Evolutionary conservation across 2,797 vertebrate species (phyloP).

Genomic region (Natrix natrix): DNA sequence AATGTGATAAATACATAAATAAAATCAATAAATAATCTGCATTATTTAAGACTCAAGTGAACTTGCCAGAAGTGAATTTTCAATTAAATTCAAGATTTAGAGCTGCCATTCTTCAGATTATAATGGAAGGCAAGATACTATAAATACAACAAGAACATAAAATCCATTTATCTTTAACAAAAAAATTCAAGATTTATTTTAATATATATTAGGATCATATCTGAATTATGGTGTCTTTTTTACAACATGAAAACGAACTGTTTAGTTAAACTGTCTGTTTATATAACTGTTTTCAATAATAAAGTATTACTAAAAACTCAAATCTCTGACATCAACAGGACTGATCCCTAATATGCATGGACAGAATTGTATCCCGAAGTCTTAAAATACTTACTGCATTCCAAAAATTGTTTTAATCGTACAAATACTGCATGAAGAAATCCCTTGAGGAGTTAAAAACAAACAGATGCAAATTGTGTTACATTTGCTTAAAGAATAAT

Average conservation of each 20-base stretch:
- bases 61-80: neutral
- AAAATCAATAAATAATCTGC: neutral
- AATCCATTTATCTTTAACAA: too few species aligned
- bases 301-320: neutral
- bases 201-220: neutral
- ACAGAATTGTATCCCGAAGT: neutral
- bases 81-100: neutral
- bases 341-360: neutral
- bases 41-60: neutral
- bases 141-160: neutral
- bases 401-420: slow-evolving; percentile 91
- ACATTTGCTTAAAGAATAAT: neutral
- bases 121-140: neutral
- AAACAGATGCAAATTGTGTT: neutral
- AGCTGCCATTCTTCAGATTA: neutral
- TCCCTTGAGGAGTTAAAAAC: slow-evolving; percentile 75
- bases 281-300: neutral
- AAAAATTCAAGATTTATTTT: neutral
- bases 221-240: neutral
- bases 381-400: slow-evolving; percentile 87
- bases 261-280: neutral
- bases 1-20: neutral
- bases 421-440: slow-evolving; percentile 94
- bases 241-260: neutral
- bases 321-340: neutral